Percentiles rank a stretch among this genome's conserved stretches.
These are phyloP conservation scores for Hyposmocoma kahamanoa DNA, from an alignment of 1,140 invertebrate genomes.

Conservation along the genomic window DNA sequence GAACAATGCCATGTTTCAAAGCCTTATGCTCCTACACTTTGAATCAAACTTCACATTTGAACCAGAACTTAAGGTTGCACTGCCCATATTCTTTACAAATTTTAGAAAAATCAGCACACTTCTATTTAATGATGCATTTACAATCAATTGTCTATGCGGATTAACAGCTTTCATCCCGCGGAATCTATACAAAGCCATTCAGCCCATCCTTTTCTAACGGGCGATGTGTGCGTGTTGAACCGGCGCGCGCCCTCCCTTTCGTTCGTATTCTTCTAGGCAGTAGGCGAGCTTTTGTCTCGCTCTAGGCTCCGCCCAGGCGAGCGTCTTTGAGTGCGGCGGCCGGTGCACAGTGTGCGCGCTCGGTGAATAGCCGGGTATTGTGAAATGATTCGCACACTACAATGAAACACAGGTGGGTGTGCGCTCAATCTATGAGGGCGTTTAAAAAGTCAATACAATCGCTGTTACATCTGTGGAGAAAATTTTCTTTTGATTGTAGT, in stretches of 20 bases:
- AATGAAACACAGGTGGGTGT: constrained; percentile 62
- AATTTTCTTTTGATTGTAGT: constrained; percentile 48
- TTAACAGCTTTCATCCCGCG: constrained; percentile 52
- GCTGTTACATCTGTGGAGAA: constrained; percentile 56
- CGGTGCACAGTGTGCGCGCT: constrained; percentile 45
- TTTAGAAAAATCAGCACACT: constrained; percentile 14
- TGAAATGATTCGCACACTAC: constrained; percentile 53
- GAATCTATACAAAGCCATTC: constrained; percentile 65
- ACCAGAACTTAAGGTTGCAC: constrained; percentile 1
- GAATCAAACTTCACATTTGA: constrained; percentile 28
- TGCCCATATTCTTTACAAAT: neutral
- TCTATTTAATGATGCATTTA: constrained; percentile 43
- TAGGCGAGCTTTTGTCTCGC: constrained; percentile 46
- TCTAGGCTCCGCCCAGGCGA: constrained; percentile 60
- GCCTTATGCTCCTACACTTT: constrained; percentile 20
- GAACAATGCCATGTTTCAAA: constrained; percentile 61
- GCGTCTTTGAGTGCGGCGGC: constrained; percentile 32
- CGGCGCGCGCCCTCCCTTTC: constrained; percentile 32
- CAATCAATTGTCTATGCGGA: constrained; percentile 66
- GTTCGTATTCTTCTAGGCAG: constrained; percentile 21
- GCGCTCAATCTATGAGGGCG: constrained; percentile 56
- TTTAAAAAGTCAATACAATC: constrained; percentile 72
- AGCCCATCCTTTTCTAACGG: constrained; percentile 59
- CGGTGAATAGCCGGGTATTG: constrained; percentile 46
- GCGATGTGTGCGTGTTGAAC: constrained; percentile 46